phyloP scores from a whole-genome alignment of 2,888 invertebrate species.

The Barypeithes pellucidus region DNA sequence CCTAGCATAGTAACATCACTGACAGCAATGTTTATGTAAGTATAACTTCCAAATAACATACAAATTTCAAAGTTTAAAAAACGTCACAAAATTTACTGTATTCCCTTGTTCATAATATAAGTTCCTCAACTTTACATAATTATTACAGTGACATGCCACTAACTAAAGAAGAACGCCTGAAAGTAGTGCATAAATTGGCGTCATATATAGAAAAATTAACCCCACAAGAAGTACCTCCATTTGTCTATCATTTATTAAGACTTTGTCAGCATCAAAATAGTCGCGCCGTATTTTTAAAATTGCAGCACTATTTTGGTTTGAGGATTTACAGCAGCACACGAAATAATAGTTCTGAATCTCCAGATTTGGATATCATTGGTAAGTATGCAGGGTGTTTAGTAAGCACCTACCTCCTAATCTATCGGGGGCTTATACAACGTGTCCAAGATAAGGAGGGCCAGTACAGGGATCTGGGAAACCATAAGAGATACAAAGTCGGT shows the following conservation, averaged over 20 bases:
- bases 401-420: too few species aligned
- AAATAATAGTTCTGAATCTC: constrained; percentile 58
- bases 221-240: constrained; percentile 77
- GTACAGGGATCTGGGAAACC: too few species aligned
- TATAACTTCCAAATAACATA: constrained; percentile 13
- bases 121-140: too few species aligned
- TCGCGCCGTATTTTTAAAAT: constrained; percentile 63
- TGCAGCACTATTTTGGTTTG: constrained; percentile 67
- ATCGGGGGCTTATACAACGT: too few species aligned
- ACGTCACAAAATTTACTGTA: too few species aligned
- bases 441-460: too few species aligned
- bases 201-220: constrained; percentile 74
- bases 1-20: constrained; percentile 76
- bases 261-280: constrained; percentile 72
- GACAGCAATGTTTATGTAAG: constrained; percentile 80
- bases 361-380: constrained; percentile 65
- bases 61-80: too few species aligned
- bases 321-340: constrained; percentile 62
- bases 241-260: constrained; percentile 79
- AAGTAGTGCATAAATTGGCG: constrained; percentile 78
- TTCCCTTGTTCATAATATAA: too few species aligned
- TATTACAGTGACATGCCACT: constrained; percentile 75
- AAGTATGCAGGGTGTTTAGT: too few species aligned
- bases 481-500: too few species aligned
- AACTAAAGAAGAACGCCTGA: constrained; percentile 74